A percentile compares a stretch with the other conserved stretches of the same genome.
Conservation (phyloP, 2,888 invertebrate genomes). For the Augiades crinisus region DNA sequence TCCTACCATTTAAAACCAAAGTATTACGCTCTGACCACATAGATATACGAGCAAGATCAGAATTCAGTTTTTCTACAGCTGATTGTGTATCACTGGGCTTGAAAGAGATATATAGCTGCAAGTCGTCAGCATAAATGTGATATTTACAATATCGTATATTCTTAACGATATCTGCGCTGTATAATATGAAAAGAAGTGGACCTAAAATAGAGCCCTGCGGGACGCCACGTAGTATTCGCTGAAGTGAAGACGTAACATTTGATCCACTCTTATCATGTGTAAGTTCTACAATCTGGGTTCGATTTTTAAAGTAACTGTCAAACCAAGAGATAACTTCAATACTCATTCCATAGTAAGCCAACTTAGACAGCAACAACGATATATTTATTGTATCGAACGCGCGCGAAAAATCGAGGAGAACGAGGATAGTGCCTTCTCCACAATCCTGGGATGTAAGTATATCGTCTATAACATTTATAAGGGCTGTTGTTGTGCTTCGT, state of each 20-base stretch:
- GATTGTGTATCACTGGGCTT: neutral
- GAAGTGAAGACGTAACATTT: neutral
- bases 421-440: neutral
- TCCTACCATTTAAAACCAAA: neutral
- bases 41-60: neutral
- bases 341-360: neutral
- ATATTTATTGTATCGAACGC: neutral
- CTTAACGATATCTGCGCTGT: neutral
- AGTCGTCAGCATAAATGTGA: neutral
- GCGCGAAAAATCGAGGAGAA: no score
- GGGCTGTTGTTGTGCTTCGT: neutral
- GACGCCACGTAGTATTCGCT: neutral
- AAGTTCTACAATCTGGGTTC: neutral
- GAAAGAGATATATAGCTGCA: neutral
- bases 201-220: neutral
- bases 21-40: slow-evolving; percentile 21
- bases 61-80: neutral
- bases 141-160: neutral
- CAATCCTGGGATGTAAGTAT: neutral
- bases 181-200: neutral
- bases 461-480: neutral
- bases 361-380: no score
- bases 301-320: neutral
- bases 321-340: neutral
- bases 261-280: neutral